A percentile compares a stretch with the other conserved stretches of the same genome.
Evolutionary conservation across 2,113 vertebrate species (phyloP).

Genomic region (Corydoras sp.): DNA sequence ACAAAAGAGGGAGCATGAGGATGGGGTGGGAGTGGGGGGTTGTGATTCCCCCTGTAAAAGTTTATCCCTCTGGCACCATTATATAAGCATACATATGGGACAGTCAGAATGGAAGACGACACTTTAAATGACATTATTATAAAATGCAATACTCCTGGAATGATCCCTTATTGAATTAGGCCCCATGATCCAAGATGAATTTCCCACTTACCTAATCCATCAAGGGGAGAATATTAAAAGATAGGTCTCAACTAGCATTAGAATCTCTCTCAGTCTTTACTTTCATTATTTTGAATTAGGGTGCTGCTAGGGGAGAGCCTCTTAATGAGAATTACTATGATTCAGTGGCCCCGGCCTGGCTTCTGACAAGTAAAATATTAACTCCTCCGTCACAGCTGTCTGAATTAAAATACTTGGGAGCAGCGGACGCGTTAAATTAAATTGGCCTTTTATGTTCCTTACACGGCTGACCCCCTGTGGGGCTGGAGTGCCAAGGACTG

Average conservation of each 20-base stretch:
- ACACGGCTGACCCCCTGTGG: slow-evolving; percentile 98
- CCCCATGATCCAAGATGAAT: slow-evolving; percentile 99
- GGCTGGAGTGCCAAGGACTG: slow-evolving; percentile 67
- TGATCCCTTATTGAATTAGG: slow-evolving; percentile 99
- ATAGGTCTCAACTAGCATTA: slow-evolving; percentile 99
- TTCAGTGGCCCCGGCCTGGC: slow-evolving; percentile 97
- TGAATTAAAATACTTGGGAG: slow-evolving; percentile 99
- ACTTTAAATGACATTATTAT: slow-evolving; percentile 99
- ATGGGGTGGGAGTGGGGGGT: slow-evolving; percentile 10
- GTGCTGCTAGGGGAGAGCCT: slow-evolving; percentile 99
- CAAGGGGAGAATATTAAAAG: slow-evolving; percentile 99
- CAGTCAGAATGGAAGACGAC: slow-evolving; percentile 99
- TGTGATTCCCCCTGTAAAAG: slow-evolving; percentile 83
- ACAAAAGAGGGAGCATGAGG: slow-evolving; percentile 1
- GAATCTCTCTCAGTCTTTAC: slow-evolving; percentile 98
- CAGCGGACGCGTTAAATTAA: slow-evolving; percentile 99
- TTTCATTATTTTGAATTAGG: slow-evolving; percentile 99
- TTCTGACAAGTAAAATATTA: slow-evolving; percentile 99
- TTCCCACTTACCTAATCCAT: slow-evolving; percentile 99
- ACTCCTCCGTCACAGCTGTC: slow-evolving; percentile 99
- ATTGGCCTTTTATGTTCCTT: slow-evolving; percentile 99
- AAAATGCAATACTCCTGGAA: slow-evolving; percentile 99
- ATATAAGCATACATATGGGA: slow-evolving; percentile 99
- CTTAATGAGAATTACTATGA: slow-evolving; percentile 99
- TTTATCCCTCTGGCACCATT: slow-evolving; percentile 92